Conservation (phyloP, 2,888 invertebrate species). For the Trissoscelio sp. region DNA sequence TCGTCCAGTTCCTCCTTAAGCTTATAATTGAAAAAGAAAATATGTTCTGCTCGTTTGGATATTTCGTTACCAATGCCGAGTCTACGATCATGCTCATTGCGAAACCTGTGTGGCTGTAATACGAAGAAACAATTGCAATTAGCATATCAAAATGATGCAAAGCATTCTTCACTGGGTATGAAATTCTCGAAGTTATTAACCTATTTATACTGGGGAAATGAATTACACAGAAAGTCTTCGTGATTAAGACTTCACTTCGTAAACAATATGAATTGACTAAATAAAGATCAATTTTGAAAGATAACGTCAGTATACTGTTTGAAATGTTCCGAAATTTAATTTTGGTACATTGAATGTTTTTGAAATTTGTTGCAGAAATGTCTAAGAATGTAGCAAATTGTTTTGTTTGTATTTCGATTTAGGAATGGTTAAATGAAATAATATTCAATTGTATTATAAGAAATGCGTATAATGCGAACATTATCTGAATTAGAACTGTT, state of each 20-base stretch:
- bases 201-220: slow-evolving; percentile 14
- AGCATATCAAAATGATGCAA: slow-evolving; percentile 37
- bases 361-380: too few species aligned
- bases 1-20: too few species aligned
- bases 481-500: neutral
- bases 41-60: neutral
- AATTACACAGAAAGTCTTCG: slow-evolving; percentile 11
- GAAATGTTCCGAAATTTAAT: neutral
- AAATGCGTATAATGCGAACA: too few species aligned
- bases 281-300: neutral
- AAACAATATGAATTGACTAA: neutral
- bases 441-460: neutral
- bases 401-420: too few species aligned
- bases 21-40: neutral
- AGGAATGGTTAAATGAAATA: too few species aligned
- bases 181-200: slow-evolving; percentile 26
- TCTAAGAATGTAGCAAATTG: too few species aligned
- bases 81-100: neutral
- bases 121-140: slow-evolving; percentile 32
- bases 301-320: neutral
- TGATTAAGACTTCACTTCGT: neutral
- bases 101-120: slow-evolving; percentile 3
- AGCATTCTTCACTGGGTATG: slow-evolving; percentile 23
- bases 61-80: neutral
- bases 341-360: too few species aligned